A percentile compares a stretch with the other conserved stretches of the same genome.
These are phyloP conservation scores for Cotesia vestalis DNA, from an alignment of 1,140 invertebrate species.

Conservation along the genomic window DNA sequence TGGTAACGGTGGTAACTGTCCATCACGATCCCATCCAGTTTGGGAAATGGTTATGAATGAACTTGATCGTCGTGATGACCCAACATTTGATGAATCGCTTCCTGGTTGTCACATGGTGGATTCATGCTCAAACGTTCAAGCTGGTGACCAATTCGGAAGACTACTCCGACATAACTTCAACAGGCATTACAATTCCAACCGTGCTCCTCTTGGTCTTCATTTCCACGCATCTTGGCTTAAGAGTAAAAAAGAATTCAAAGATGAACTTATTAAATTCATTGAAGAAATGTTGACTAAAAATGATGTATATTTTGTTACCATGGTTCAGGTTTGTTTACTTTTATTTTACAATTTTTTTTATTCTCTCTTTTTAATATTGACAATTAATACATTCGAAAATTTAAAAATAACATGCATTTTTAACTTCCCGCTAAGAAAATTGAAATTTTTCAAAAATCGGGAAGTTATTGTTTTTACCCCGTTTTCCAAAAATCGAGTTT, in stretches of 20 bases:
- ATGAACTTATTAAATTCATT: constrained; percentile 92
- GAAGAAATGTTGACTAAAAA: constrained; percentile 89
- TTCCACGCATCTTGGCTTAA: constrained; percentile 96
- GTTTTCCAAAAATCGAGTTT: too few species aligned
- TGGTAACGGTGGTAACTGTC: constrained; percentile 91
- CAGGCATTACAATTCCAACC: constrained; percentile 90
- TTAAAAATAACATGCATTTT: too few species aligned
- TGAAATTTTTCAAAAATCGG: too few species aligned
- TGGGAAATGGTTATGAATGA: constrained; percentile 98
- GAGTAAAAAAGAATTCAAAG: constrained; percentile 92
- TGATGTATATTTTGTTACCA: constrained; percentile 94
- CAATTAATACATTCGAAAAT: too few species aligned
- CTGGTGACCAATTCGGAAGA: constrained; percentile 85
- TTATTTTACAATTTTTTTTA: not conserved
- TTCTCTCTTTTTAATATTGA: too few species aligned
- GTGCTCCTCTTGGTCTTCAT: constrained; percentile 92
- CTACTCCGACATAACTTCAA: constrained; percentile 93
- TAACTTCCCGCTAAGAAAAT: too few species aligned
- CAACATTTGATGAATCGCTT: constrained; percentile 88
- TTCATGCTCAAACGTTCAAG: constrained; percentile 91
- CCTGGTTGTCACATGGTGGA: constrained; percentile 95
- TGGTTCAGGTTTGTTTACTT: constrained; percentile 74
- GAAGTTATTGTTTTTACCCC: too few species aligned
- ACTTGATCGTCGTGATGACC: constrained; percentile 89
- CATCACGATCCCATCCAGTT: constrained; percentile 87